Percentiles rank a stretch among this genome's conserved stretches.
Evolutionary conservation across 2,888 invertebrate genomes (phyloP).

Genomic region (Zaprionus bogoriensis): DNA sequence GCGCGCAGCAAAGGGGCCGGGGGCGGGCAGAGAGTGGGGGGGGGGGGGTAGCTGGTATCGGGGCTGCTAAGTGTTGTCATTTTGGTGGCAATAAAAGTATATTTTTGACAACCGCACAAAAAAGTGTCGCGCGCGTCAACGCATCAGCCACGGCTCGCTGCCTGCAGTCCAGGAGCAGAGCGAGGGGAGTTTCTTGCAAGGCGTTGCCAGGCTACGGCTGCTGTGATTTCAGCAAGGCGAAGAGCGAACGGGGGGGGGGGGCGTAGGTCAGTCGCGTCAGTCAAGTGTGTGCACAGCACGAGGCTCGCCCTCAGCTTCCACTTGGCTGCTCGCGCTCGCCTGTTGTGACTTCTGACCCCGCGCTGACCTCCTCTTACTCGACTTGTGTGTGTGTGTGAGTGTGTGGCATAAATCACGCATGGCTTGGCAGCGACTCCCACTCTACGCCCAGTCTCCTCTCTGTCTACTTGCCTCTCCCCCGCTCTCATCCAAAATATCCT

Average conservation of each 20-base stretch:
- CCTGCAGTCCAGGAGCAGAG: neutral
- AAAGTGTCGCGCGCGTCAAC: constrained; percentile 51
- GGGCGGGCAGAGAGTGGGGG: neutral
- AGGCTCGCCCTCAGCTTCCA: constrained; percentile 46
- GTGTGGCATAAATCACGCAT: constrained; percentile 67
- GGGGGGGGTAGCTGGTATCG: neutral
- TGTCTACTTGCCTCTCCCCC: neutral
- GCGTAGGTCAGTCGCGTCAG: constrained; percentile 41
- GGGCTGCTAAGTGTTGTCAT: constrained; percentile 69
- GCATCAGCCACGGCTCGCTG: constrained; percentile 61
- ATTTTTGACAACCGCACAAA: constrained; percentile 73
- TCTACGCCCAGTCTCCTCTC: neutral
- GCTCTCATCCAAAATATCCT: constrained; percentile 1
- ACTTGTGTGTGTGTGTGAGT: constrained; percentile 17
- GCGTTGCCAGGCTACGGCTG: constrained; percentile 71
- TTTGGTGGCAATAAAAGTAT: constrained; percentile 77
- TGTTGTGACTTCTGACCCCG: constrained; percentile 53
- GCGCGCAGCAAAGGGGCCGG: constrained; percentile 19
- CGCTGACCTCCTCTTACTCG: neutral
- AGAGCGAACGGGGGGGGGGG: too few species aligned
- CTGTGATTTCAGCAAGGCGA: constrained; percentile 66
- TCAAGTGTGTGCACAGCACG: constrained; percentile 46
- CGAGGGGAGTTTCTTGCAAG: constrained; percentile 9
- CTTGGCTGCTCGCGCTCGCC: constrained; percentile 49
- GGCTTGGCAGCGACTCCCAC: constrained; percentile 45